A percentile compares a stretch with the other conserved stretches of the same genome.
These are phyloP conservation scores for Aphaenogaster floridana DNA, from an alignment of 1,140 invertebrate species.

Conservation along the genomic window DNA sequence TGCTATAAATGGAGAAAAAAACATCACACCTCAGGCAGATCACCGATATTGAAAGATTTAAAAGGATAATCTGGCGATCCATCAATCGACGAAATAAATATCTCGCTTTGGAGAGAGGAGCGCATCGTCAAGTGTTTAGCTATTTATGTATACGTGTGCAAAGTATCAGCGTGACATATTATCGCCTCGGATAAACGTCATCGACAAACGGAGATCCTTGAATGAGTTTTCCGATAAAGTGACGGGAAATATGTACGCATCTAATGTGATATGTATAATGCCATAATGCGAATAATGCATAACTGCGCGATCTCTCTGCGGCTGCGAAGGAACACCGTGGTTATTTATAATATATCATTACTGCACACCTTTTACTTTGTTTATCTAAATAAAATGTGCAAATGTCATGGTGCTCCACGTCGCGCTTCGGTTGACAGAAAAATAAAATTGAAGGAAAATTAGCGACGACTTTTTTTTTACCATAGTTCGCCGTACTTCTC, in stretches of 20 bases:
- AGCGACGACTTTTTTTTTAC: not conserved
- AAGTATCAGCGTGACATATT: constrained; percentile 44
- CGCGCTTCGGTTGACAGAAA: not conserved
- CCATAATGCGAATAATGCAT: constrained; percentile 6
- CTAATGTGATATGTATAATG: not conserved
- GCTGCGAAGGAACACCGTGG: not conserved
- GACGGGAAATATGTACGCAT: constrained; percentile 7
- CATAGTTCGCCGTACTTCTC: not conserved
- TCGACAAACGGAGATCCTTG: constrained; percentile 55
- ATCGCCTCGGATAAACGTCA: constrained; percentile 57
- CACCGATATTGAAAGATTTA: not conserved
- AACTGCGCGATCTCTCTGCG: constrained; percentile 14
- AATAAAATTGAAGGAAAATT: constrained; percentile 42
- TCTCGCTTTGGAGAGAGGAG: not conserved
- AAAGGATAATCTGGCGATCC: constrained; percentile 13
- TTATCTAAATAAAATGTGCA: constrained; percentile 32
- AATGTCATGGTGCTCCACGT: constrained; percentile 22
- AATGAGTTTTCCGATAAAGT: constrained; percentile 60
- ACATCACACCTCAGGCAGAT: not conserved
- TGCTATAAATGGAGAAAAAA: not conserved
- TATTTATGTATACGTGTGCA: constrained; percentile 35
- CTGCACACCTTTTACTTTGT: constrained; percentile 9
- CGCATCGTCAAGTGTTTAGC: constrained; percentile 2
- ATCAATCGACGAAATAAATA: constrained; percentile 32
- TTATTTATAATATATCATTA: constrained; percentile 59